Conservation (phyloP, 2,113 vertebrate species). For the Notechis scutatus region DNA sequence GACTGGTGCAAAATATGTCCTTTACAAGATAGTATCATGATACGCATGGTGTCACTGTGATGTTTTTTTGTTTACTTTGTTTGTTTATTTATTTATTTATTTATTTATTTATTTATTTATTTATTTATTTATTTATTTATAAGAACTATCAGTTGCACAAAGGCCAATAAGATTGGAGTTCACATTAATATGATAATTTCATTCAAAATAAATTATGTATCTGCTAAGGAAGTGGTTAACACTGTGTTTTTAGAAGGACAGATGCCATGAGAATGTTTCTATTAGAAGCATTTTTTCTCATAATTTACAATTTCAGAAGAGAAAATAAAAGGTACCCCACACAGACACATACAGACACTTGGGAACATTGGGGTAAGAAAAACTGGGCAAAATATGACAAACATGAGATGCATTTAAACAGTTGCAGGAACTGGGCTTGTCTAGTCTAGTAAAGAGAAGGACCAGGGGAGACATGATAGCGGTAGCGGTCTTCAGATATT, state of each 20-base stretch:
- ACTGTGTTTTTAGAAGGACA: not conserved
- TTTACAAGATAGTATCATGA: not conserved
- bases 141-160: not conserved
- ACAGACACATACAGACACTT: not conserved
- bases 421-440: too few species aligned
- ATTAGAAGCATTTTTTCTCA: not conserved
- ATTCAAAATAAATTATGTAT: not conserved
- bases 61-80: too few species aligned
- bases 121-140: not conserved
- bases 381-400: not conserved
- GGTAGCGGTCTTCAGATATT: too few species aligned
- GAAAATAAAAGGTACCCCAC: not conserved
- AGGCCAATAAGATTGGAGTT: not conserved
- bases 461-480: too few species aligned
- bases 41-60: not conserved
- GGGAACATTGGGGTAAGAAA: too few species aligned
- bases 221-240: not conserved
- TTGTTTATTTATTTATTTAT: not conserved
- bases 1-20: not conserved
- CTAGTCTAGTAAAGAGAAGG: too few species aligned
- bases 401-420: not conserved
- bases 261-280: not conserved
- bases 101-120: not conserved
- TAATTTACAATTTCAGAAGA: not conserved
- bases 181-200: conserved; percentile 7